Conservation (phyloP, 2,888 invertebrate species). For the Hemistola chrysoprasaria region DNA sequence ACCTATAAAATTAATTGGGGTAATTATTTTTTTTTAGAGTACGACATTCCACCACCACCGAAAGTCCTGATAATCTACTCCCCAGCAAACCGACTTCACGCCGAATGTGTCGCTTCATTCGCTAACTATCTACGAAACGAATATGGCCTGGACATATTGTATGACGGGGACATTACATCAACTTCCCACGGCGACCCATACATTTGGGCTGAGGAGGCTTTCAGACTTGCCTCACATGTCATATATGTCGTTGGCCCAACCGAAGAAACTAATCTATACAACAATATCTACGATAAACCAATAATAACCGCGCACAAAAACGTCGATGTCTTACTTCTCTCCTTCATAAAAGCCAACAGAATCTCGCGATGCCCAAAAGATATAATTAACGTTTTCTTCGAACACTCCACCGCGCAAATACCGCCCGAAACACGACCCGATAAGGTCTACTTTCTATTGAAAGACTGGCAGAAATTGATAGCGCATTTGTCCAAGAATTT, state of each 20-base stretch:
- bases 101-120: constrained; percentile 64
- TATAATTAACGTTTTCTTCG: constrained; percentile 62
- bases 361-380: constrained; percentile 47
- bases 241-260: constrained; percentile 66
- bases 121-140: constrained; percentile 61
- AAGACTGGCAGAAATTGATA: constrained; percentile 70
- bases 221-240: constrained; percentile 55
- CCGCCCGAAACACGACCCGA: constrained; percentile 60
- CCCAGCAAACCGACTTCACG: constrained; percentile 59
- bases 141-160: constrained; percentile 65
- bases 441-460: constrained; percentile 55
- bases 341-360: constrained; percentile 48
- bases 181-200: constrained; percentile 64
- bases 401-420: constrained; percentile 59
- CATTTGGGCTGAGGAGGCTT: constrained; percentile 65
- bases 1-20: too few species aligned
- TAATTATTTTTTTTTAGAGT: constrained; percentile 35
- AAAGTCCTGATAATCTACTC: constrained; percentile 68
- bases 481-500: constrained; percentile 65
- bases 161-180: constrained; percentile 59
- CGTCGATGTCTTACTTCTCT: constrained; percentile 55
- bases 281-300: constrained; percentile 68
- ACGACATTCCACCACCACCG: constrained; percentile 61
- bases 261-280: constrained; percentile 45
- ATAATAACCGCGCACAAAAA: constrained; percentile 58